Evolutionary conservation across 2,888 invertebrate species (phyloP).

Genomic region (Pyrochroa serraticornis): DNA sequence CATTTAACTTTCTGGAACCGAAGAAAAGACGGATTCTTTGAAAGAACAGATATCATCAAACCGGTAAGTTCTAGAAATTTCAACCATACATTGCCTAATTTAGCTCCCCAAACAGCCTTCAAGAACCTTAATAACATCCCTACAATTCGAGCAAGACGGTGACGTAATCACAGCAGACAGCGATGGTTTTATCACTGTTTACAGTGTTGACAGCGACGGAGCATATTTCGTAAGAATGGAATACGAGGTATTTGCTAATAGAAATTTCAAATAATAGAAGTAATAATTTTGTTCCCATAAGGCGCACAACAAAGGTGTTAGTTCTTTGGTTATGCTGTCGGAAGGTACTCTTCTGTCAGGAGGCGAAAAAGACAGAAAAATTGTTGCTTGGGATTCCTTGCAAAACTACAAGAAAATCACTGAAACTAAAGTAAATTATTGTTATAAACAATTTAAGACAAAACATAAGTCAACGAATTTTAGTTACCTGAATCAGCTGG

Average conservation of each 20-base stretch:
- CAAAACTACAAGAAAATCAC: slow-evolving; percentile 90
- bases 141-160: slow-evolving; percentile 90
- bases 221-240: slow-evolving; percentile 89
- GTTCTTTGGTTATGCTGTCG: slow-evolving; percentile 84
- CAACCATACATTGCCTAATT: slow-evolving; percentile 36
- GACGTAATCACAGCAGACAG: slow-evolving; percentile 93
- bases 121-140: slow-evolving; percentile 81
- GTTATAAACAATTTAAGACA: too few species aligned
- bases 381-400: slow-evolving; percentile 90
- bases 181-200: slow-evolving; percentile 89
- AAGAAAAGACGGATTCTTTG: slow-evolving; percentile 89
- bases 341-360: slow-evolving; percentile 91
- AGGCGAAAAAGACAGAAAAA: slow-evolving; percentile 87
- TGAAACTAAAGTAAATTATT: slow-evolving; percentile 75
- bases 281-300: slow-evolving; percentile 42
- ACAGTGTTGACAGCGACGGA: slow-evolving; percentile 87
- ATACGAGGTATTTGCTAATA: slow-evolving; percentile 67
- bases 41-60: slow-evolving; percentile 86
- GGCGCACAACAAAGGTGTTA: slow-evolving; percentile 87
- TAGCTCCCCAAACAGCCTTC: slow-evolving; percentile 66
- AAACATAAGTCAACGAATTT: too few species aligned
- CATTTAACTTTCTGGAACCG: slow-evolving; percentile 93
- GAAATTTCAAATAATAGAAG: not conserved
- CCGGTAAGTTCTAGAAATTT: slow-evolving; percentile 62
- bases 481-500: slow-evolving; percentile 87